phyloP scores from a whole-genome alignment of 1,140 invertebrate genomes.

The Spodoptera litura region DNA sequence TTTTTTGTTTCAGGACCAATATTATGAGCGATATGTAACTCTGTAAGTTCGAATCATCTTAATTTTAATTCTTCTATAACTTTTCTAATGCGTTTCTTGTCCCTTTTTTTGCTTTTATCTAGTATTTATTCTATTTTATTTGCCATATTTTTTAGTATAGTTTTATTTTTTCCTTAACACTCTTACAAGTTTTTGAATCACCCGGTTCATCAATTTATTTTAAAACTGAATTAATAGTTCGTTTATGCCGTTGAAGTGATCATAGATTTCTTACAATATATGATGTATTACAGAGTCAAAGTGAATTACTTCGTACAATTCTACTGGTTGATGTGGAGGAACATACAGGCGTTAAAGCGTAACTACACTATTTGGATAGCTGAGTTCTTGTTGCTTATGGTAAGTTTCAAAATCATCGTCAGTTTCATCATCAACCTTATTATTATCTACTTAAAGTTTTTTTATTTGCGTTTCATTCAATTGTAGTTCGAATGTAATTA shows the following conservation, averaged over 20 bases:
- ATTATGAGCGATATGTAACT: slow-evolving; percentile 79
- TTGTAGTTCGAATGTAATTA: too few species aligned
- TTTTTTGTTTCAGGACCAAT: slow-evolving; percentile 74
- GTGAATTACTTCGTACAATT: slow-evolving; percentile 84
- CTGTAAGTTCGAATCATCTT: slow-evolving; percentile 71
- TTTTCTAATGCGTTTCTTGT: too few species aligned
- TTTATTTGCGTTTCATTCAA: too few species aligned
- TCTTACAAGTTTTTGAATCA: background rate
- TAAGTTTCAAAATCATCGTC: slow-evolving; percentile 63
- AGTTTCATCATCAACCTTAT: too few species aligned
- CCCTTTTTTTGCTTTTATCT: too few species aligned
- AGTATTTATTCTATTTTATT: too few species aligned
- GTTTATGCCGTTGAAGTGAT: too few species aligned
- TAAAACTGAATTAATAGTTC: too few species aligned
- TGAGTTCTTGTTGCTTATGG: slow-evolving; percentile 88
- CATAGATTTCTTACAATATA: too few species aligned
- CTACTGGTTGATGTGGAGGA: slow-evolving; percentile 87
- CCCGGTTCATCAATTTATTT: too few species aligned
- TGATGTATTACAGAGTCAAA: slow-evolving; percentile 80
- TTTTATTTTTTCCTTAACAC: background rate
- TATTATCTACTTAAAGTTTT: too few species aligned
- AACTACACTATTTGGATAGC: slow-evolving; percentile 86
- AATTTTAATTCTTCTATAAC: background rate
- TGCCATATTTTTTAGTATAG: too few species aligned
- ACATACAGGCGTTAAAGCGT: slow-evolving; percentile 87